Evolutionary conservation across 30 jellyfish, hydroid and myxozoan species (phyloP).

Genomic region (Aurelia aurita complex sp. Pacific): DNA sequence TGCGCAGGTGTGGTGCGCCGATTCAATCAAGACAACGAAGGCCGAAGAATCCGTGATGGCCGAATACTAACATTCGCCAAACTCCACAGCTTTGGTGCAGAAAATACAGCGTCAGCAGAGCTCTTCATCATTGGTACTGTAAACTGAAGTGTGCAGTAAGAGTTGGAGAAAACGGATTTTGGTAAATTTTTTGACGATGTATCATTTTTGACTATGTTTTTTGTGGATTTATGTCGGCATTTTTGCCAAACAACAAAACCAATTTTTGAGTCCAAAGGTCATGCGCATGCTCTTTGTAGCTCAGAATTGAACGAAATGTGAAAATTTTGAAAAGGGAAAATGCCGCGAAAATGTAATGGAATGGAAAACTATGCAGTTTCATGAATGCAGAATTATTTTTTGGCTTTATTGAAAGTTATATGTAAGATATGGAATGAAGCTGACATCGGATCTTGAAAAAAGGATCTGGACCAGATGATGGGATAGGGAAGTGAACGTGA

Average conservation of each 20-base stretch:
- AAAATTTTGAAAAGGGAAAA: conserved; percentile 9
- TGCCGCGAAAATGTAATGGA: background rate
- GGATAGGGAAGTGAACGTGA: no score
- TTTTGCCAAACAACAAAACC: conserved; percentile 17
- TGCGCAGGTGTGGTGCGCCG: conserved; percentile 59
- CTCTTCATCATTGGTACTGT: conserved; percentile 26
- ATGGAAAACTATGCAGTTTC: background rate
- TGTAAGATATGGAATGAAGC: no score
- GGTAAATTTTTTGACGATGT: conserved; percentile 79
- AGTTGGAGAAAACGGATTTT: conserved; percentile 53
- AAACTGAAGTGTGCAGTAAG: conserved; percentile 56
- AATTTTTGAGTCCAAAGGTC: conserved; percentile 54
- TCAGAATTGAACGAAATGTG: background rate
- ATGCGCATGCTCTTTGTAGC: conserved; percentile 66
- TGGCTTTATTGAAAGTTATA: no score
- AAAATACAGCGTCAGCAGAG: conserved; percentile 36
- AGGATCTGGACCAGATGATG: no score
- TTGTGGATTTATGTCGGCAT: conserved; percentile 65
- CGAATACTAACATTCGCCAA: conserved; percentile 15
- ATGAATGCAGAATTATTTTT: no score
- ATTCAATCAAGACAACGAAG: conserved; percentile 35
- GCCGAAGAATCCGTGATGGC: conserved; percentile 57
- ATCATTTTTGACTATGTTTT: conserved; percentile 44
- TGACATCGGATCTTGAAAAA: no score
- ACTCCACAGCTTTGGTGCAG: conserved; percentile 22